These are phyloP conservation scores for Glaucopsyche alexis DNA, from an alignment of 2,888 invertebrate genomes.

Conservation along the genomic window DNA sequence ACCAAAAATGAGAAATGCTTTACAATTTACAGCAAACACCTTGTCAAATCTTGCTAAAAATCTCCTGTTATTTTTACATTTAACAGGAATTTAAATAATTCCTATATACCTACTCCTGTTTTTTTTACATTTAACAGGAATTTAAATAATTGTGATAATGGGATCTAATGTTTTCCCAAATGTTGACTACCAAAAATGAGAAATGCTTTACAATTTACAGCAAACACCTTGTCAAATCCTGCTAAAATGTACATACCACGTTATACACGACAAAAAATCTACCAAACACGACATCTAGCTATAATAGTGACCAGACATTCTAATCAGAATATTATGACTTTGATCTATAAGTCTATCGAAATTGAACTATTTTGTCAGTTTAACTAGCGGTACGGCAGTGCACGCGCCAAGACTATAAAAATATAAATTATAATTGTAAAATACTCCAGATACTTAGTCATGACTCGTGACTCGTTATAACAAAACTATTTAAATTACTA, in stretches of 20 bases:
- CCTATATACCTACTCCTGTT: too few species aligned
- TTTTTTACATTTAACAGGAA: too few species aligned
- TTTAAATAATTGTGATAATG: too few species aligned
- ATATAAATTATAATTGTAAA: neutral
- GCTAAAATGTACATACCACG: neutral
- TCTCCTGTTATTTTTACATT: too few species aligned
- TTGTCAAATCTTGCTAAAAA: neutral
- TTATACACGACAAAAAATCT: neutral
- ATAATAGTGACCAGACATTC: neutral
- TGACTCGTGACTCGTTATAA: neutral
- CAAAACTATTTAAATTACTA: neutral
- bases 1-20: too few species aligned
- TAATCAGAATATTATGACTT: neutral
- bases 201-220: too few species aligned
- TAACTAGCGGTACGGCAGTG: neutral
- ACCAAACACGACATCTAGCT: neutral
- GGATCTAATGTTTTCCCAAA: too few species aligned
- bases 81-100: too few species aligned
- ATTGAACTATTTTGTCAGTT: neutral
- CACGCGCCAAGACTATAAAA: neutral
- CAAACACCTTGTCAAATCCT: neutral
- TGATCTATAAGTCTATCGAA: neutral
- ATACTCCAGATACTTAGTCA: neutral
- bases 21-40: too few species aligned
- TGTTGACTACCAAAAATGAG: too few species aligned